A percentile compares a stretch with the other conserved stretches of the same genome.
phyloP scores from a whole-genome alignment of 2,888 invertebrate genomes.

The Cataglyphis livida region DNA sequence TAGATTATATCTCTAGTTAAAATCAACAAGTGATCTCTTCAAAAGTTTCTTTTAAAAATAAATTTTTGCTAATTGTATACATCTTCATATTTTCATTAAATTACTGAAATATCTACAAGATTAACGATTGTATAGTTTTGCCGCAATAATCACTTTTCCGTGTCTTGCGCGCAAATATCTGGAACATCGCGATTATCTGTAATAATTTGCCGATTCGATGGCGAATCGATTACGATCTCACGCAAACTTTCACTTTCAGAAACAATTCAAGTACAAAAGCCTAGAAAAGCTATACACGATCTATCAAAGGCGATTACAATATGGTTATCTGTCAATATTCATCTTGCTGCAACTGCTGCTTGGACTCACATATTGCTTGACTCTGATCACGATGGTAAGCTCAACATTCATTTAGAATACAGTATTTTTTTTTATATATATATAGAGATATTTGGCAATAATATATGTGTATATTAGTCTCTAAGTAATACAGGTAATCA shows the following conservation, averaged over 20 bases:
- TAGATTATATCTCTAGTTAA: not conserved
- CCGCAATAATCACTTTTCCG: constrained; percentile 16
- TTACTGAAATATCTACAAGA: constrained; percentile 5
- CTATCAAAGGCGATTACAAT: constrained; percentile 92
- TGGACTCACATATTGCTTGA: constrained; percentile 88
- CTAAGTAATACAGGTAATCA: not conserved
- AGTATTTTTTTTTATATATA: not conserved
- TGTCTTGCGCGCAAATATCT: constrained; percentile 15
- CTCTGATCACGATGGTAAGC: constrained; percentile 87
- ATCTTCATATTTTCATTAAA: constrained; percentile 3
- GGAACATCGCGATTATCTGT: not conserved
- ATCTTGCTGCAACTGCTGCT: constrained; percentile 90
- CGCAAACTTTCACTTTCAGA: constrained; percentile 86
- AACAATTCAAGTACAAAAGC: constrained; percentile 91
- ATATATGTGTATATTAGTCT: not conserved
- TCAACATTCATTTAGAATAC: not conserved
- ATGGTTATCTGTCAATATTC: constrained; percentile 92
- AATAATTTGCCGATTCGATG: constrained; percentile 3
- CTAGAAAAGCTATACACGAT: constrained; percentile 91
- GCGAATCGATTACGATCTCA: constrained; percentile 60
- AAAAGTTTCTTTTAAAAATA: not conserved
- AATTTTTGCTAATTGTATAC: not conserved
- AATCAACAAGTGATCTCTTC: not conserved
- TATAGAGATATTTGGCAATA: not conserved
- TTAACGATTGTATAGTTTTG: not conserved